phyloP scores from a whole-genome alignment of 2,797 vertebrate genomes.

The Myotis findleyi region DNA sequence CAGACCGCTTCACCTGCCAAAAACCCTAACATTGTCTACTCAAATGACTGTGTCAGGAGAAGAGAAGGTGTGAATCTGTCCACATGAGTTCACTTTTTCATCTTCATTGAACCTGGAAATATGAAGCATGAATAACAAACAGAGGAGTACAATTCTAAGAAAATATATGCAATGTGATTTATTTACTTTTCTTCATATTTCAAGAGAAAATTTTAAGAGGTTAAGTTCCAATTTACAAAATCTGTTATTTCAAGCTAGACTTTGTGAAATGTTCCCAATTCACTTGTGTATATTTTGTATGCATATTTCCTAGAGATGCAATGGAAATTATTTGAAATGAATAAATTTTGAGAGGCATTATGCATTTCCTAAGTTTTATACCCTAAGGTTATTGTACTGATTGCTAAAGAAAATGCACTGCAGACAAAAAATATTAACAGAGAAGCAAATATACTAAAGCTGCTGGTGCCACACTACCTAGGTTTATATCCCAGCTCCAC shows the following conservation, averaged over 20 bases:
- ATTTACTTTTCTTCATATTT: constrained; percentile 54
- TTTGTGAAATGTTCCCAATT: neutral
- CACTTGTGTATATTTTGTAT: neutral
- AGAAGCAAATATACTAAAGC: neutral
- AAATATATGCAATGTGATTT: neutral
- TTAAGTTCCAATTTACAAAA: constrained; percentile 1
- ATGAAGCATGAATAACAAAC: neutral
- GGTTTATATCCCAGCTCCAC: neutral
- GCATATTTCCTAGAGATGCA: neutral
- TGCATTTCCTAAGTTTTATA: neutral
- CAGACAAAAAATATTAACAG: neutral
- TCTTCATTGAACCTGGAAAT: neutral
- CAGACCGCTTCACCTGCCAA: no score
- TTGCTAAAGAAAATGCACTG: neutral
- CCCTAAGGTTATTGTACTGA: neutral
- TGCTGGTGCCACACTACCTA: no score
- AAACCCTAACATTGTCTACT: neutral
- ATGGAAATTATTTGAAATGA: neutral
- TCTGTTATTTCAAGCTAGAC: neutral
- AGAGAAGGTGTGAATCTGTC: neutral
- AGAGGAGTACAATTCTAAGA: neutral
- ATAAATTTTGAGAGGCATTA: neutral
- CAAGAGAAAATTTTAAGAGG: constrained; percentile 29
- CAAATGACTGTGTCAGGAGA: neutral
- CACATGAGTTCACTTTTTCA: neutral